Evolutionary conservation across 1,140 invertebrate species (phyloP).

Genomic region (Drosophila guanche): DNA sequence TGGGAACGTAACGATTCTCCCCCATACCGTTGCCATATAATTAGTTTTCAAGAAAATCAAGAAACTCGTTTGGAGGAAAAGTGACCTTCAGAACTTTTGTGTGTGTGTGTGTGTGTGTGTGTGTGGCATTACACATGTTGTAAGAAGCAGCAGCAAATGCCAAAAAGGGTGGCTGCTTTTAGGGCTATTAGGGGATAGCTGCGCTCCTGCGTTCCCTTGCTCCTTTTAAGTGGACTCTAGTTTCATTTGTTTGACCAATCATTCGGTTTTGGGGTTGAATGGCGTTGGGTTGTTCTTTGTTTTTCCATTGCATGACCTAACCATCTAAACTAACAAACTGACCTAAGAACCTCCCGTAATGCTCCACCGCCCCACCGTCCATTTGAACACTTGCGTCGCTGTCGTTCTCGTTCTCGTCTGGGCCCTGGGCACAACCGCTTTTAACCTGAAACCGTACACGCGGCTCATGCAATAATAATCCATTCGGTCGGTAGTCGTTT

Average conservation of each 20-base stretch:
- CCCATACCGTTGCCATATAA: too few species aligned
- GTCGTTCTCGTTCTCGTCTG: conserved; percentile 3
- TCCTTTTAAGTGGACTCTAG: too few species aligned
- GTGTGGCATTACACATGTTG: too few species aligned
- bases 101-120: too few species aligned
- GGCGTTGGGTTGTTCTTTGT: conserved; percentile 12
- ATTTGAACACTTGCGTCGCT: conserved; percentile 26
- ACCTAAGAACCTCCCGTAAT: conserved; percentile 37
- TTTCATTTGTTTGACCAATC: too few species aligned
- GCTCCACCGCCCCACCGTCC: not conserved
- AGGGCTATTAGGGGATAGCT: not conserved
- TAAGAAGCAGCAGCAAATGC: not conserved
- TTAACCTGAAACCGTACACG: conserved; percentile 43
- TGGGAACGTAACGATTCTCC: too few species aligned
- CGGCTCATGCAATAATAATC: conserved; percentile 28
- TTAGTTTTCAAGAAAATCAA: too few species aligned
- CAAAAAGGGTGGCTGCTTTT: conserved; percentile 7
- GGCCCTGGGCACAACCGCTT: conserved; percentile 29
- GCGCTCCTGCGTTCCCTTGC: too few species aligned
- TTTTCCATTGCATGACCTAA: conserved; percentile 44
- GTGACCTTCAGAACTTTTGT: too few species aligned
- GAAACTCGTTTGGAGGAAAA: too few species aligned
- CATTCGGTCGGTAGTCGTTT: too few species aligned
- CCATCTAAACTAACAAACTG: conserved; percentile 47
- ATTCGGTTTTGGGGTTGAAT: too few species aligned